phyloP scores from a whole-genome alignment of 2,888 invertebrate species.

The Hirtodrosophila alboralis region DNA sequence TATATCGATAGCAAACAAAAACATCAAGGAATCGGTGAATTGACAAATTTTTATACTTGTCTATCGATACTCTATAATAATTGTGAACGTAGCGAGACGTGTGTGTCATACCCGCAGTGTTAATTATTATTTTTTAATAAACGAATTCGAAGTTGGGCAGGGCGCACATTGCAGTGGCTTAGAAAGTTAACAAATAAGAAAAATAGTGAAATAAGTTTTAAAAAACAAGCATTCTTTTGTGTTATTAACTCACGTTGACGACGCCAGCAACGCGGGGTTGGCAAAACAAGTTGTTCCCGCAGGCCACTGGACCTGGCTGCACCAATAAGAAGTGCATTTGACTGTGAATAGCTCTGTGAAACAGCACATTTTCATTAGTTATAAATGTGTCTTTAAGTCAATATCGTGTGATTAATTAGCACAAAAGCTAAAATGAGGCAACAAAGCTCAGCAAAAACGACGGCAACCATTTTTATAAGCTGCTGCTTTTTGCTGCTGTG shows the following conservation, averaged over 20 bases:
- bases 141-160: slow-evolving; percentile 24
- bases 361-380: slow-evolving; percentile 6
- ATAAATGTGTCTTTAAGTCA: slow-evolving; percentile 65
- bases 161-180: slow-evolving; percentile 12
- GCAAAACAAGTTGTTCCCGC: slow-evolving; percentile 39
- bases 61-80: slow-evolving; percentile 31
- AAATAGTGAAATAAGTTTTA: slow-evolving; percentile 11
- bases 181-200: slow-evolving; percentile 7
- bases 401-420: slow-evolving; percentile 19
- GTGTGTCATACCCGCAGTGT: slow-evolving; percentile 64
- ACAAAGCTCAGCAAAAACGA: slow-evolving; percentile 16
- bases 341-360: slow-evolving; percentile 25
- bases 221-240: slow-evolving; percentile 3
- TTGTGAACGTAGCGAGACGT: slow-evolving; percentile 48
- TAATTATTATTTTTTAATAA: slow-evolving; percentile 59
- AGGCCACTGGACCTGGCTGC: slow-evolving; percentile 27
- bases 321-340: slow-evolving; percentile 30
- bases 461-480: slow-evolving; percentile 38
- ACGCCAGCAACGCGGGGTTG: slow-evolving; percentile 38
- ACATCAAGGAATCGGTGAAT: no score
- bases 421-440: slow-evolving; percentile 56
- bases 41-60: neutral
- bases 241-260: slow-evolving; percentile 27
- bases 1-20: slow-evolving; percentile 4
- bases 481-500: slow-evolving; percentile 58